Evolutionary conservation across 2,888 invertebrate species (phyloP).

Genomic region (Campopleginae sp.): DNA sequence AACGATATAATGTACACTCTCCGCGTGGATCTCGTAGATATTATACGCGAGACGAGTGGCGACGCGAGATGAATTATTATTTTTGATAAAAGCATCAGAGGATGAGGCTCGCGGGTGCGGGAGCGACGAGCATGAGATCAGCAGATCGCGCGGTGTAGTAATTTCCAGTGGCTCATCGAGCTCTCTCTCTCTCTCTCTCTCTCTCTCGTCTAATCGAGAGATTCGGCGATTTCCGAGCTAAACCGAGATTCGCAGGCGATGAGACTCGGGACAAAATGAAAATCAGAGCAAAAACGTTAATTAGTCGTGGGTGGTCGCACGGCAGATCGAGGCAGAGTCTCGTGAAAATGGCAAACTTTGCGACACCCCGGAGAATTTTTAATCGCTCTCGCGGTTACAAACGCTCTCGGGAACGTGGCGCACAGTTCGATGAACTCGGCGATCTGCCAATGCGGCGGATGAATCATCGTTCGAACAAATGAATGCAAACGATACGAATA

Average conservation of each 20-base stretch:
- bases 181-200: too few relatives aligned
- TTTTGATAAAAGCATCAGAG: slow-evolving; percentile 55
- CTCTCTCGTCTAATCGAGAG: slow-evolving; percentile 1
- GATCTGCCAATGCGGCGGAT: background rate
- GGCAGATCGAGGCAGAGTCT: background rate
- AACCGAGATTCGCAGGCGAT: background rate
- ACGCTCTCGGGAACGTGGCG: background rate
- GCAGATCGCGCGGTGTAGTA: slow-evolving; percentile 39
- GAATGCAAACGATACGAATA: background rate
- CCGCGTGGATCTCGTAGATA: background rate
- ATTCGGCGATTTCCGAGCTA: slow-evolving; percentile 42
- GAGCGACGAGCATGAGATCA: background rate
- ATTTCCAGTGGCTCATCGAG: slow-evolving; percentile 30
- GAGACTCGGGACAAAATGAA: background rate
- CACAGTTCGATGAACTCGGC: background rate
- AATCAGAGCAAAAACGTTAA: background rate
- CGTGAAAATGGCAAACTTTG: too few relatives aligned
- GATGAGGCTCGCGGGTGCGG: background rate
- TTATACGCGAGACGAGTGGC: slow-evolving; percentile 3
- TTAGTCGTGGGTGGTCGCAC: background rate
- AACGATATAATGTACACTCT: slow-evolving; percentile 44
- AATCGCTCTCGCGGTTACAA: background rate
- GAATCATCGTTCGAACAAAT: background rate
- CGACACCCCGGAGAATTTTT: background rate
- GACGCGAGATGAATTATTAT: slow-evolving; percentile 55